These are phyloP conservation scores for Drosophila neocordata DNA, from an alignment of 1,140 invertebrate genomes.

Conservation along the genomic window DNA sequence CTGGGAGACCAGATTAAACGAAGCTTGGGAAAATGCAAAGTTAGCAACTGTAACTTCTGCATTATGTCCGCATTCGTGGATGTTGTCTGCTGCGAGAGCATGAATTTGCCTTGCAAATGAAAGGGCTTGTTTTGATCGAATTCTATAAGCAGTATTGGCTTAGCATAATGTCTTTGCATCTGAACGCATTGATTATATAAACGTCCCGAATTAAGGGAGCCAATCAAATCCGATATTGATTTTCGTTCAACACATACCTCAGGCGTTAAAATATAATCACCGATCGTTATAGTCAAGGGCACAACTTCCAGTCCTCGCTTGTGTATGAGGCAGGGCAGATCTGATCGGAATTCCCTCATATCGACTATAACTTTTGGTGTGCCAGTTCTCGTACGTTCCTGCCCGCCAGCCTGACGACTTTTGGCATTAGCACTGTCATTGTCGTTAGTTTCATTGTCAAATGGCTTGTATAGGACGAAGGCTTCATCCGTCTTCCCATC, in stretches of 20 bases:
- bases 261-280: conserved; percentile 98
- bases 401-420: conserved; percentile 87
- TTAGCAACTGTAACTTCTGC: conserved; percentile 94
- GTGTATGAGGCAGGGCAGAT: conserved; percentile 97
- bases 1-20: conserved; percentile 97
- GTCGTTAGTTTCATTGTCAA: conserved; percentile 43
- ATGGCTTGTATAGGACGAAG: conserved; percentile 83
- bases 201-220: conserved; percentile 96
- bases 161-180: conserved; percentile 94
- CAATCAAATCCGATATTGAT: conserved; percentile 98
- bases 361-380: conserved; percentile 94
- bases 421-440: conserved; percentile 78
- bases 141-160: conserved; percentile 97
- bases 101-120: conserved; percentile 92
- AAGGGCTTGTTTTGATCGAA: conserved; percentile 98
- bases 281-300: conserved; percentile 95
- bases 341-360: conserved; percentile 98
- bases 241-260: conserved; percentile 98
- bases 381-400: conserved; percentile 48
- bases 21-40: conserved; percentile 96
- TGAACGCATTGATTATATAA: conserved; percentile 97
- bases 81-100: conserved; percentile 86
- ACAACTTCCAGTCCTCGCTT: conserved; percentile 96
- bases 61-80: conserved; percentile 90
- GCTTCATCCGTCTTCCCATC: conserved; percentile 92